Base-by-base conservation (phyloP, 2,113 vertebrate genomes). In the Toxotes chatareus region DNA sequence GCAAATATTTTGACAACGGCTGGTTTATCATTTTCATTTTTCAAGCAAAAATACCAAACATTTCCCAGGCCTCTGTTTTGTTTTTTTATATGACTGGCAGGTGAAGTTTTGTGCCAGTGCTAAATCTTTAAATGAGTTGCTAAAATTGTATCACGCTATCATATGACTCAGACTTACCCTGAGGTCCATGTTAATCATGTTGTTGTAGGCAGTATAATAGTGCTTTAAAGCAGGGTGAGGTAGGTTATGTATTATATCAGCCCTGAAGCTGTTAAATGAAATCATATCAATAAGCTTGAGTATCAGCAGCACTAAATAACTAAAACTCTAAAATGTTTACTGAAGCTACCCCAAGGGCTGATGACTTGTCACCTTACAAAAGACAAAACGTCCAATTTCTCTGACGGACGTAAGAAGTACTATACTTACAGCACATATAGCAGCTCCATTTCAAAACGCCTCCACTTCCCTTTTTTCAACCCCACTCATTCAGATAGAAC, bases 401-500 rank as follows among this genome's bases (percentile, higher is more conserved):
- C 2, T 56, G 2, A 42, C 3, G 13, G 66, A 16, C 53, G 59
- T 12, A 56, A 8, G 13, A 7, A 63, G 47, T 19, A 17, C 7
- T 17, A 12, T 16, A 51, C 62, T 44, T 21, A 55, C 13, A 63
- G 68, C 49, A 12, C 56, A 72, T 2, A 4, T 31, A 14, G 8
- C 21, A 32, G 38, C 12, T 13, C 8, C 6, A 36, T 57, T 76
- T n/a, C 3, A 36, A 49, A 60, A 59, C 7, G 21, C 4, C 19
- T 61, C 21, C 61, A 62, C 74, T 79, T 69, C 70, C 21, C 56
- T 55, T 49, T 82, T 40, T 40, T 38, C 46, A 47, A 16, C 31
- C 3, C 44, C 64, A 65, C 53, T 19, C 23, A 64, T 60, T 70
- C n/a, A 74, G 23, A 44, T 23, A 46, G 42, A 61, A 72, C 19